phyloP scores from a whole-genome alignment of 1,140 invertebrate species.

The Papilio xuthus region DNA sequence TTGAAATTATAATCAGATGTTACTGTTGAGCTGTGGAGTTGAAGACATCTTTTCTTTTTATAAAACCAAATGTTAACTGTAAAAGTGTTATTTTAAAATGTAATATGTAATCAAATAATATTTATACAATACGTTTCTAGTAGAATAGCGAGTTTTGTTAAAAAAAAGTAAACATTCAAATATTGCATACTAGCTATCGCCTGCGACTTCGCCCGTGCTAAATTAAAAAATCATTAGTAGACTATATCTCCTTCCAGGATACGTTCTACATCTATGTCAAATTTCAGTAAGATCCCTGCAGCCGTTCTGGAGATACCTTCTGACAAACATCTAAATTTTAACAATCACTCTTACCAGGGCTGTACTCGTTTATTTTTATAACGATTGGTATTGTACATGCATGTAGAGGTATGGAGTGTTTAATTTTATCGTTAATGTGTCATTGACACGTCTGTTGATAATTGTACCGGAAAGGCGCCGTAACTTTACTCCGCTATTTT shows the following conservation, averaged over 20 bases:
- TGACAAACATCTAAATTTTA: too few species aligned
- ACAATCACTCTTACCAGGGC: too few species aligned
- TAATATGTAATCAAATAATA: not conserved
- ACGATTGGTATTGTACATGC: not conserved
- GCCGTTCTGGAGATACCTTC: too few species aligned
- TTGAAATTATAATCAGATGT: not conserved
- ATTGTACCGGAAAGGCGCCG: conserved; percentile 12
- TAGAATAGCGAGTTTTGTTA: too few species aligned
- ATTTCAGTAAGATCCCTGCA: too few species aligned
- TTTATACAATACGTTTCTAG: too few species aligned
- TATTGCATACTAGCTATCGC: too few species aligned
- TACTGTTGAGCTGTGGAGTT: not conserved
- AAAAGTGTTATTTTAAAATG: not conserved
- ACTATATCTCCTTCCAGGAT: too few species aligned
- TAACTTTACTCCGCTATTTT: conserved; percentile 17
- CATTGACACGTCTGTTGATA: conserved; percentile 39
- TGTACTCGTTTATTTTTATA: not conserved
- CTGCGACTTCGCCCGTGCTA: too few species aligned
- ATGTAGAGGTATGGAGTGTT: not conserved
- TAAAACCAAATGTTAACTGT: not conserved
- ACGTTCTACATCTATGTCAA: too few species aligned
- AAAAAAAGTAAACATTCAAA: too few species aligned
- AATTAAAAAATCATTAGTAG: too few species aligned
- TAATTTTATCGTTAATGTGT: conserved; percentile 38
- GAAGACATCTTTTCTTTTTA: not conserved